Evolutionary conservation across 2,113 vertebrate genomes (phyloP).

Genomic region (Lophochroa leadbeateri): DNA sequence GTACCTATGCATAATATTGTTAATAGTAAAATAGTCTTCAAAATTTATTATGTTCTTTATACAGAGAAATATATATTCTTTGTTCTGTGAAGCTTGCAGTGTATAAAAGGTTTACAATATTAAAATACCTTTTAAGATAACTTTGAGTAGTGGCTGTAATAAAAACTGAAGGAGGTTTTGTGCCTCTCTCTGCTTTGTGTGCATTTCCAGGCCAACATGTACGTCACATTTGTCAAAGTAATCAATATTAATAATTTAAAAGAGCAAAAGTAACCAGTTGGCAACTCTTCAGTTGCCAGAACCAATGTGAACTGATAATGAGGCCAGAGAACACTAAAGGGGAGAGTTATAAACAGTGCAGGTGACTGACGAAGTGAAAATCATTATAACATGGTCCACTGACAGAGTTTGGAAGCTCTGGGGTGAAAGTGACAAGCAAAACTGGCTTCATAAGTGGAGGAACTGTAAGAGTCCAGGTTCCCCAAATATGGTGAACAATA

Average conservation of each 20-base stretch:
- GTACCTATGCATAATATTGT: neutral
- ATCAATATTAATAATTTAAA: constrained; percentile 54
- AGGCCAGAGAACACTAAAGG: neutral
- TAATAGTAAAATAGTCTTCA: neutral
- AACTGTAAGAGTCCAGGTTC: neutral
- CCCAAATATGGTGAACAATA: neutral
- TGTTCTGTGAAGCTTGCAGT: neutral
- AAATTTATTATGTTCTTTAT: neutral
- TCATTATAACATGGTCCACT: neutral
- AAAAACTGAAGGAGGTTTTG: neutral
- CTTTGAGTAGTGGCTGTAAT: neutral
- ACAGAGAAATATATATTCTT: neutral
- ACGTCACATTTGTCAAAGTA: constrained; percentile 24
- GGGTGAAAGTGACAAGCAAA: neutral
- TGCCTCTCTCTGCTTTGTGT: neutral
- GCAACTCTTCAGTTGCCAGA: constrained; percentile 15
- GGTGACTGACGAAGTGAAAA: neutral
- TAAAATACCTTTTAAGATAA: neutral
- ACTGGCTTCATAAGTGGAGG: neutral
- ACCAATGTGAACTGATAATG: constrained; percentile 21
- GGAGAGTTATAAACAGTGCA: neutral
- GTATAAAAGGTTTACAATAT: neutral
- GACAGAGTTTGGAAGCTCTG: neutral
- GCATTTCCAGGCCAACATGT: neutral
- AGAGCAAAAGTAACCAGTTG: constrained; percentile 36